phyloP scores from a whole-genome alignment of 2,888 invertebrate genomes.

The Erannis defoliaria region DNA sequence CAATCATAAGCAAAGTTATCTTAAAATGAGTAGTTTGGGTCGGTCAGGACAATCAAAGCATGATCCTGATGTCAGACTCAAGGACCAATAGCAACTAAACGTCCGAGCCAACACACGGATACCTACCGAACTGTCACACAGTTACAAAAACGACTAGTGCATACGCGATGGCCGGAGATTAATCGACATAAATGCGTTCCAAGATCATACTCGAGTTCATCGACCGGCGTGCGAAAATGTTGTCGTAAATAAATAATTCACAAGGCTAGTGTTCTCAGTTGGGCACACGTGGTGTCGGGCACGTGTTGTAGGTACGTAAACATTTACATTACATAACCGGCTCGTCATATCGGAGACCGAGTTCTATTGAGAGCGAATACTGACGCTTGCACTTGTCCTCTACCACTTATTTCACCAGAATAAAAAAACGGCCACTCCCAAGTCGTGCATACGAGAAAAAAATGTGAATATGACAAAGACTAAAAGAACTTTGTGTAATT shows the following conservation, averaged over 20 bases:
- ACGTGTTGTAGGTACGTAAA: conserved; percentile 85
- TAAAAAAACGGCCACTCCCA: not conserved
- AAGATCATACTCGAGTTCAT: conserved; percentile 83
- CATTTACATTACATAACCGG: conserved; percentile 85
- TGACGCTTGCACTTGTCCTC: conserved; percentile 65
- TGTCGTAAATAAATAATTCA: conserved; percentile 87
- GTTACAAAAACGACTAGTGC: conserved; percentile 39
- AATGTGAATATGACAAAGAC: not conserved
- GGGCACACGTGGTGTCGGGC: conserved; percentile 81
- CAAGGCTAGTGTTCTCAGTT: conserved; percentile 85
- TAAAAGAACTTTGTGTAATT: too few species aligned
- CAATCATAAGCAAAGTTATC: too few species aligned
- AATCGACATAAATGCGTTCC: conserved; percentile 82
- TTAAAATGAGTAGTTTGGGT: too few species aligned
- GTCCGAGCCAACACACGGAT: conserved; percentile 4
- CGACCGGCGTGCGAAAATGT: conserved; percentile 86
- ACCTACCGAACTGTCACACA: conserved; percentile 30
- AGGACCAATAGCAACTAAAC: not conserved
- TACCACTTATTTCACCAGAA: conserved; percentile 33
- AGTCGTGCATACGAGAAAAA: not conserved
- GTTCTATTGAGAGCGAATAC: conserved; percentile 78
- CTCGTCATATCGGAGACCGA: conserved; percentile 80
- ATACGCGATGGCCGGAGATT: conserved; percentile 69
- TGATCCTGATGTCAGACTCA: too few species aligned
- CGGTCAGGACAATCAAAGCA: too few species aligned